Conservation (phyloP, 2,113 vertebrate genomes). For the Carassius carassius region DNA sequence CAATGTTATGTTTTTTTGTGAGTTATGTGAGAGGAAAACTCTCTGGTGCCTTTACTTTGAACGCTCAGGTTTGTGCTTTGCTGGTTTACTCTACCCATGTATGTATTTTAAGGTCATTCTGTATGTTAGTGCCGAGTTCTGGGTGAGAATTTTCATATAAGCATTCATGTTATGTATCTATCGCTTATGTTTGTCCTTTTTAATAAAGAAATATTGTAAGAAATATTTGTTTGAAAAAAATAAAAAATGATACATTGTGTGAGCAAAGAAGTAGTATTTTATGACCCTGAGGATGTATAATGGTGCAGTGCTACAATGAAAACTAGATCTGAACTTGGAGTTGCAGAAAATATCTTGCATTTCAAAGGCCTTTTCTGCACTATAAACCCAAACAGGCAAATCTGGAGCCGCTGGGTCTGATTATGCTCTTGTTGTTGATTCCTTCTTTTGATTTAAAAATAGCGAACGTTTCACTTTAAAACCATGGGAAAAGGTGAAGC, state of each 20-base stretch:
- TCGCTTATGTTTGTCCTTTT: slow-evolving; percentile 24
- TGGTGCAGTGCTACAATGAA: neutral
- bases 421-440: neutral
- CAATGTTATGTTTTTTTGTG: neutral
- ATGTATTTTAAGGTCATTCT: neutral
- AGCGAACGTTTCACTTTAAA: neutral
- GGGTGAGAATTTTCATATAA: slow-evolving; percentile 10
- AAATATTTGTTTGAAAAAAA: slow-evolving; percentile 12
- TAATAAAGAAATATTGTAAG: neutral
- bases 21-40: neutral
- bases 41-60: slow-evolving; percentile 1
- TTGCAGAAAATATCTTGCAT: neutral
- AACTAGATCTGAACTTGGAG: neutral
- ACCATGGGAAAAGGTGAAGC: neutral
- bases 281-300: neutral
- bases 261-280: slow-evolving; percentile 10
- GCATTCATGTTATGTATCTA: slow-evolving; percentile 8
- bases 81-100: neutral
- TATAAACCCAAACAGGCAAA: neutral
- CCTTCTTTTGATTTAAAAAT: neutral
- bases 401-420: neutral
- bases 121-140: slow-evolving; percentile 19
- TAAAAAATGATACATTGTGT: slow-evolving; percentile 13
- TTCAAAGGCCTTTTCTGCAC: neutral
- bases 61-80: slow-evolving; percentile 23